Base-by-base conservation (phyloP, 2,113 vertebrate genomes). In the Coturnix japonica region DNA sequence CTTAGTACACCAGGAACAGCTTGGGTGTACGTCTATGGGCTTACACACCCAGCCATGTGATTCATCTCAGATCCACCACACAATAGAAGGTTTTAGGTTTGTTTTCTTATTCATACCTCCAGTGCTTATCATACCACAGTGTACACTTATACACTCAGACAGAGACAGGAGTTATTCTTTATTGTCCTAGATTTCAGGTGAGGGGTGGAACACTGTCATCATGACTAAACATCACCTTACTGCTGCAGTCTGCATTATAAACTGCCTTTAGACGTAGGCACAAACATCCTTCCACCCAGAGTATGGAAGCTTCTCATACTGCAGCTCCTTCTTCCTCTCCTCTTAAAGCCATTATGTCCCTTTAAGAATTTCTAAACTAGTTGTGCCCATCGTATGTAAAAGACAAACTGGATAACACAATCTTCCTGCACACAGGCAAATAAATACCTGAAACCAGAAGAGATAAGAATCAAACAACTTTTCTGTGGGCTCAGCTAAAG, bases 401-500 rank as follows among this genome's bases (percentile, higher is more conserved):
- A 20, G 56, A 61, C 31, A 31, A 63, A 20, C n/a, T 60, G 81
- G 7, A 47, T 41, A 39, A 70, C 43, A 74, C 72, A 85, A 81
- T 66, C 73, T 81, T 69, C 65, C 53, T 15, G 9, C 35, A 72
- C 5, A 25, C 0, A 0, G 18, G 43, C 43, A 90, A 91, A 49
- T 30, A 90, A 88, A 49, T 30, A 60, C 6, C 77, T 81, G 57
- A 69, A 79, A 33, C 20, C 30, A 76, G 26, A 78, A 82, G 39
- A 72, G 88, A 93, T 85, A 93, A 91, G 39, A 73, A 95, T 82
- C 79, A 69, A 21, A 49, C 47, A 16, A 31, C 10, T 23, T 18
- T 86, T 81, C 66, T 49, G n/a, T 84, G 18, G 37, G 39, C 69
- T 91, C 76, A 91, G 65, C 25, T 73, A 75, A 89, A 91, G 87